Evolutionary conservation across 2,113 vertebrate genomes (phyloP).

Genomic region (Actenoides hombroni): DNA sequence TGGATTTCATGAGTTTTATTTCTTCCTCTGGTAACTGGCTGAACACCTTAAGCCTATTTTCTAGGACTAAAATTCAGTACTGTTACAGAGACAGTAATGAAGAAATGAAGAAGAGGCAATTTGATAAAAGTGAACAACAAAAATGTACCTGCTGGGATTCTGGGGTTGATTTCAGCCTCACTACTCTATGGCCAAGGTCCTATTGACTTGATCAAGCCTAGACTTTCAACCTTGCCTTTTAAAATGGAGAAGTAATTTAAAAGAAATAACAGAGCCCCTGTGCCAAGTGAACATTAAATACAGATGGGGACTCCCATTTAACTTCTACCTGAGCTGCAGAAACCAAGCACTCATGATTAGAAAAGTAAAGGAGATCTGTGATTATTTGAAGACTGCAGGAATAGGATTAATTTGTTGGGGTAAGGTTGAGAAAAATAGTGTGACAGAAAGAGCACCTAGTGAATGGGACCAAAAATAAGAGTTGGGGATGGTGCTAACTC

Average conservation of each 20-base stretch:
- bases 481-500: not conserved
- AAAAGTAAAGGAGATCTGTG: not conserved
- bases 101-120: not conserved
- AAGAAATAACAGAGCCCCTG: not conserved
- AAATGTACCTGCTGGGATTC: not conserved
- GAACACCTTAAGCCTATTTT: not conserved
- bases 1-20: not conserved
- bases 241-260: conserved; percentile 28
- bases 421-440: not conserved
- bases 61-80: not conserved
- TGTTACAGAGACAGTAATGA: not conserved
- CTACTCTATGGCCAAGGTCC: not conserved
- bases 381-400: not conserved
- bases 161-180: not conserved
- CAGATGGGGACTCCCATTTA: conserved; percentile 35
- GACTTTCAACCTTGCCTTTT: conserved; percentile 9
- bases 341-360: not conserved
- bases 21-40: not conserved
- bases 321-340: conserved; percentile 1
- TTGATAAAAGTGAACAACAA: not conserved
- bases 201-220: not conserved
- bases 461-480: not conserved
- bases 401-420: not conserved
- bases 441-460: not conserved
- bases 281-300: conserved; percentile 7